Evolutionary conservation across 2,888 invertebrate species (phyloP), one percentile per base, ranked within the genome.

Genomic region (Venustoraphidia nigricollis): DNA sequence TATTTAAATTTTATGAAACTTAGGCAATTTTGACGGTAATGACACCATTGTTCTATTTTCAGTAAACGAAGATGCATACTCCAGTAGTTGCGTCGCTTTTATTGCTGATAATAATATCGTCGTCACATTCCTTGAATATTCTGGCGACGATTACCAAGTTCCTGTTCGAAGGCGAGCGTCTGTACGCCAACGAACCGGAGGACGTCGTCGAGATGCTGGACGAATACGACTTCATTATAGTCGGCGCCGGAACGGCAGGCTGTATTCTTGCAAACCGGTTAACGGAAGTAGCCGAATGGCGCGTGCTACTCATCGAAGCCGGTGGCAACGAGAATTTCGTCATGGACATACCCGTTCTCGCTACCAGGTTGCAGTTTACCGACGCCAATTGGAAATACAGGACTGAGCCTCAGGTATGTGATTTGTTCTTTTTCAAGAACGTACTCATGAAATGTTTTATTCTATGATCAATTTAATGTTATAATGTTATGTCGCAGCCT

Each of bases 211-310:
- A 61, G 34, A 56, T 75, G 35, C 63, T 73, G 1, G 63, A 69
- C 9, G 77, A 80, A 59, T 86, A 83, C 57, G 87, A 86, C 60
- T 90, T 85, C 55, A 79, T 86, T 45, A 66, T 85, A 13, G 78
- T 88, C 4, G 88, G 88, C 2, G 87, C 84, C 0, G 88, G 88
- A 2, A 85, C 85, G 0, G 85, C 87, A 0, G 88, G 88, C 2
- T 83, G 87, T 52, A 76, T 80, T 0, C 51, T 88, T 8, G 87
- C 88, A 0, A 82, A 81, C 51, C 70, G 88, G 38, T 65, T 89
- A 6, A 74, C 79, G 1, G 87, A 86, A 66, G 73, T 81, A 53
- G 71, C 76, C 1, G 67, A 77, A 10, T 80, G 81, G 76, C 78
- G 75, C 52, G 72, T 83, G 1, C 64, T 87, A 8, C 69, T 87